Base-by-base conservation (phyloP, 2,797 vertebrate species). In the Agapornis canus region DNA sequence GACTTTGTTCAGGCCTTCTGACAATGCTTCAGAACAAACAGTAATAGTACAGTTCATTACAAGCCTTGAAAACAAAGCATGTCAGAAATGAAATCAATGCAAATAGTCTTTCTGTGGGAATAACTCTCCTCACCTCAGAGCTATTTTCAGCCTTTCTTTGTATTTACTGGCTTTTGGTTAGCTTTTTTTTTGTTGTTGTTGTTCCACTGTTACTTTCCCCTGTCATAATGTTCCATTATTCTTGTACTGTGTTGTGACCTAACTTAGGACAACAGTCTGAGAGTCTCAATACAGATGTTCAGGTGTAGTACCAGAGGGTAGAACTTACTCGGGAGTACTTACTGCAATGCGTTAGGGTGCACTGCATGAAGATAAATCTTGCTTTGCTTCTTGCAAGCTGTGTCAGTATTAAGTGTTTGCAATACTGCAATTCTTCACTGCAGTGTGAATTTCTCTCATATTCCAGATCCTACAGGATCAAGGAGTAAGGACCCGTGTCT, bases 71-170 rank as follows among this genome's bases (percentile, higher is more conserved):
- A 95, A 71, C 68, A 93, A 95, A 93, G 57, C 49, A 72, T 83
- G 86, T 64, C 68, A 87, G 61, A 94, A 95, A 92, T 91, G 54
- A 89, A 89, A 91, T 95, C 89, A 95, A 94, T 91, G 86, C 89
- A 93, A 78, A 69, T 68, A 65, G 57, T 76, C 76, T 86, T 85
- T 89, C 82, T 89, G 64, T 88, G 82, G 63, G 82, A 92, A 93
- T 82, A 85, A 73, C 37, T 85, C 59, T 52, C 40, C 42, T 87
- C 43, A 80, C 42, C 86, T 79, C 69, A 92, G 87, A 95, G 90
- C 72, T 78, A 71, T 95, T 92, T 85, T 91, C 69, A 81, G 35
- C 75, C 71, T 85, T 94, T 90, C 70, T 85, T 89, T 52, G n/a
- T 91, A 81, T 87, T 78, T 89, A 92, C 82, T 78, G 89, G 54